Evolutionary conservation across 2,888 invertebrate genomes (phyloP).

Genomic region (Tiliacea citrago): DNA sequence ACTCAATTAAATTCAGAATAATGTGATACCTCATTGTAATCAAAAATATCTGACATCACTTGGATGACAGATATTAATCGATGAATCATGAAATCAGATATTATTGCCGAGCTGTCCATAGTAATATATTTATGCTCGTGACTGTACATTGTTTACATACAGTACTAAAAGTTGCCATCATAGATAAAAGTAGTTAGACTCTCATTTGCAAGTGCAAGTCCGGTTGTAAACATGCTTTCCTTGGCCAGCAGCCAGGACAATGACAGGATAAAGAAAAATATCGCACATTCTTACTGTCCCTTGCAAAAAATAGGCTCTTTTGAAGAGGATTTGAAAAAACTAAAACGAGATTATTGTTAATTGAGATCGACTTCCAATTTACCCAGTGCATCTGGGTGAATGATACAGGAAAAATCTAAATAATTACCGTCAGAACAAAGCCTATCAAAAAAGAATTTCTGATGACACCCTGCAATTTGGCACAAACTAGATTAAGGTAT

Average conservation of each 20-base stretch:
- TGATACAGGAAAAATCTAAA: background rate
- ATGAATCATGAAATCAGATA: too few relatives aligned
- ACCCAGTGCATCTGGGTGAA: background rate
- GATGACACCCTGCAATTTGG: background rate
- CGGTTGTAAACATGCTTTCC: conserved; percentile 12
- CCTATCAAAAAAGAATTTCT: background rate
- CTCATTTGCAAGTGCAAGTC: conserved; percentile 48
- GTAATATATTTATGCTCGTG: too few relatives aligned
- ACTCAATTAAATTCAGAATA: too few relatives aligned
- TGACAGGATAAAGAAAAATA: conserved; percentile 20
- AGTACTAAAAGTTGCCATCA: background rate
- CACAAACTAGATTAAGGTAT: background rate
- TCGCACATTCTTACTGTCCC: background rate
- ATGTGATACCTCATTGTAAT: too few relatives aligned
- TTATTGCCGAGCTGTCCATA: too few relatives aligned
- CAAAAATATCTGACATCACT: too few relatives aligned
- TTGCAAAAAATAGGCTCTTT: background rate
- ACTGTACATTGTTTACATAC: background rate
- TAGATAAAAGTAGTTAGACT: conserved; percentile 18
- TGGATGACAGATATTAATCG: too few relatives aligned
- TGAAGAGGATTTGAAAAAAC: too few relatives aligned
- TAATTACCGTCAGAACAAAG: background rate
- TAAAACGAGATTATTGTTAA: too few relatives aligned
- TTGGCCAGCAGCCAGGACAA: conserved; percentile 40
- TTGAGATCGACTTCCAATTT: background rate